Percentiles rank a stretch among this genome's conserved stretches.
These are phyloP conservation scores for Falcunculus frontatus DNA, from an alignment of 2,113 vertebrate species.

Conservation along the genomic window DNA sequence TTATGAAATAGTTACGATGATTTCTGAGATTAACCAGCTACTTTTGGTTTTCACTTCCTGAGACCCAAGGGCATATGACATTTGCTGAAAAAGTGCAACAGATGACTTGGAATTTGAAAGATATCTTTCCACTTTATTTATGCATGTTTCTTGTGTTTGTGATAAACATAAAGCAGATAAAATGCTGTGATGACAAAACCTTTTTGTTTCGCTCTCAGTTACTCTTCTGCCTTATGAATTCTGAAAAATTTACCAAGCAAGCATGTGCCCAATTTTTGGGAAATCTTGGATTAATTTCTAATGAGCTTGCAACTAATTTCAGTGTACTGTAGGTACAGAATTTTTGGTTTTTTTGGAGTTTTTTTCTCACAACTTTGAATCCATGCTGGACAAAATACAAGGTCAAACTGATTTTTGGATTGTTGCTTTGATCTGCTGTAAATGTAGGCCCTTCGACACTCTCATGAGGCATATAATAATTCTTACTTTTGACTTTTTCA, in stretches of 20 bases:
- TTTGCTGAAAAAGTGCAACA: neutral
- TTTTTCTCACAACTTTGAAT: neutral
- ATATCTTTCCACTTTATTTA: neutral
- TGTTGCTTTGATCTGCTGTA: neutral
- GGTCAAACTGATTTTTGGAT: neutral
- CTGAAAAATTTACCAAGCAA: neutral
- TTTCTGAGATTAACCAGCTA: neutral
- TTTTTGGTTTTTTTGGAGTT: neutral
- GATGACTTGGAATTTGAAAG: neutral
- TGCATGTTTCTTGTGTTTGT: neutral
- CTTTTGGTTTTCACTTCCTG: neutral
- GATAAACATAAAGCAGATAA: neutral
- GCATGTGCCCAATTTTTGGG: rapidly evolving
- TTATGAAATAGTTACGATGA: neutral
- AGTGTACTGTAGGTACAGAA: neutral
- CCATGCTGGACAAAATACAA: neutral
- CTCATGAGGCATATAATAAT: neutral
- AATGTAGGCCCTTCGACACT: neutral
- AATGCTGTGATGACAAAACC: rapidly evolving
- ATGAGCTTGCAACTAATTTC: neutral
- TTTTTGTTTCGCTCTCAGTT: neutral
- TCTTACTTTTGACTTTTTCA: neutral
- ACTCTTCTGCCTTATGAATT: neutral
- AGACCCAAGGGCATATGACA: neutral
- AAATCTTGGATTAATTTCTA: neutral